phyloP scores from a whole-genome alignment of 2,888 invertebrate genomes.

The Odontocerum albicorne region DNA sequence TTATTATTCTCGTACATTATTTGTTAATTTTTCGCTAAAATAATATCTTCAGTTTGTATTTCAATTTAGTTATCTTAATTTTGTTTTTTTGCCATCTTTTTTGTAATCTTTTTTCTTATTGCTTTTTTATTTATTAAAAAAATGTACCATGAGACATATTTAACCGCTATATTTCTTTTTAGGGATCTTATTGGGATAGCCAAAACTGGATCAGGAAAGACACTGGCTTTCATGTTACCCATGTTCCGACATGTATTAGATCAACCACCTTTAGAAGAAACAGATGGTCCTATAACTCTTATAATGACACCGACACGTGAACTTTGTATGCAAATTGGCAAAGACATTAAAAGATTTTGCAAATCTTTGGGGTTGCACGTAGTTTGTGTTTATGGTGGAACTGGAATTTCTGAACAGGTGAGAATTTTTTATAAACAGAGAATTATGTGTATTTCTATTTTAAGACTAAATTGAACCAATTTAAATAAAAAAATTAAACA shows the following conservation, averaged over 20 bases:
- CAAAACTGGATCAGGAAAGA: constrained; percentile 99
- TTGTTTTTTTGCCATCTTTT: too few species aligned
- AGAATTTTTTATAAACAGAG: not conserved
- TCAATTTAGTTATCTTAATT: too few species aligned
- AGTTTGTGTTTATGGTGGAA: constrained; percentile 98
- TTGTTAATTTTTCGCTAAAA: too few species aligned
- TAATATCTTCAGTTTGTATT: too few species aligned
- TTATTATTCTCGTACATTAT: too few species aligned
- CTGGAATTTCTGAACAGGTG: constrained; percentile 91
- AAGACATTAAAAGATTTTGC: constrained; percentile 94
- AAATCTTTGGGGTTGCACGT: constrained; percentile 83
- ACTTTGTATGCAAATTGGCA: constrained; percentile 97
- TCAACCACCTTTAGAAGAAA: constrained; percentile 91
- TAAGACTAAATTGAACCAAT: too few species aligned
- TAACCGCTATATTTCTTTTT: constrained; percentile 20
- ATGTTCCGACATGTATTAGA: constrained; percentile 97
- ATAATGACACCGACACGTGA: constrained; percentile 99
- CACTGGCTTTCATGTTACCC: constrained; percentile 94
- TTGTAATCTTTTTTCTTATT: too few species aligned
- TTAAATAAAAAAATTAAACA: not conserved
- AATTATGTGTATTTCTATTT: constrained; percentile 2
- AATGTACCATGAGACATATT: too few species aligned
- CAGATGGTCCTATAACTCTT: constrained; percentile 95
- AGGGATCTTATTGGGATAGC: constrained; percentile 97
- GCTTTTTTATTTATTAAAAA: too few species aligned